Conservation (phyloP, 2,888 invertebrate genomes). For the Cheilosia grossa region DNA sequence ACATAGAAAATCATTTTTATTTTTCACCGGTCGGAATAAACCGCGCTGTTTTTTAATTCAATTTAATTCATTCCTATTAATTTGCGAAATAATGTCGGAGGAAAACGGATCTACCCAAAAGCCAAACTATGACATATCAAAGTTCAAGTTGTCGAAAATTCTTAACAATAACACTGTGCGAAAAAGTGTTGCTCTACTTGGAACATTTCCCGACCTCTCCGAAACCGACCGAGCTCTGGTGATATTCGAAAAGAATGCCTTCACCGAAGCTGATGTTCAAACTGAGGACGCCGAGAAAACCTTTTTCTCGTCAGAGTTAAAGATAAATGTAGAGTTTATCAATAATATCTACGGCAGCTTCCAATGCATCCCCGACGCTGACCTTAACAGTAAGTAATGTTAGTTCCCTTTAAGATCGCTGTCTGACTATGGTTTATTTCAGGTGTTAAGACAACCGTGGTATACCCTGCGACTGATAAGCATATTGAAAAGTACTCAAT, state of each 20-base stretch:
- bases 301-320: constrained; percentile 86
- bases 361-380: constrained; percentile 87
- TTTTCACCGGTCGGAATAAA: not conserved
- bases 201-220: constrained; percentile 85
- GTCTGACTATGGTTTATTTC: not conserved
- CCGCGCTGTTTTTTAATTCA: not conserved
- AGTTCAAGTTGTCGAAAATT: constrained; percentile 87
- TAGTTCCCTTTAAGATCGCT: not conserved
- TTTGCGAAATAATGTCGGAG: constrained; percentile 42
- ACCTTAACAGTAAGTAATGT: constrained; percentile 86
- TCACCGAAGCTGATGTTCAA: constrained; percentile 84
- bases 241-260: constrained; percentile 92
- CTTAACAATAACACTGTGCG: constrained; percentile 89
- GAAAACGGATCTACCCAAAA: constrained; percentile 41
- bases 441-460: constrained; percentile 91
- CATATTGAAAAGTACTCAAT: constrained; percentile 94
- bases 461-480: constrained; percentile 96
- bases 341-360: constrained; percentile 95
- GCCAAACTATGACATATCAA: constrained; percentile 84
- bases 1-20: too few species aligned
- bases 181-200: constrained; percentile 89
- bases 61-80: not conserved
- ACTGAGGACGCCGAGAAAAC: constrained; percentile 77
- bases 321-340: constrained; percentile 87
- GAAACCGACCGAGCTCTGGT: constrained; percentile 87